phyloP scores from a whole-genome alignment of 2,888 invertebrate species.

The Acholoe squamosa region DNA sequence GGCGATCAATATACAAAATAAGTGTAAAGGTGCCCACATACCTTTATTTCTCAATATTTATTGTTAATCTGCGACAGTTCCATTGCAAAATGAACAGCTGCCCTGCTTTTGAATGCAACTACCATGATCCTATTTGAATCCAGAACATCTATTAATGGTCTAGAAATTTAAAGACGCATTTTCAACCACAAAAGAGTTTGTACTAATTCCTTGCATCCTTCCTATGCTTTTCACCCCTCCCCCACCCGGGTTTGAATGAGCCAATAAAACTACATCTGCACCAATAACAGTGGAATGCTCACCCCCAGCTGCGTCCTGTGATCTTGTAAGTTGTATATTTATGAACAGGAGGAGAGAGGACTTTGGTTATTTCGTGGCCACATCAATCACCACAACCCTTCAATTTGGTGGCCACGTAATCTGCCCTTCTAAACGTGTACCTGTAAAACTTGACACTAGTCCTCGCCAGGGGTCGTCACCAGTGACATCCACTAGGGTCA shows the following conservation, averaged over 20 bases:
- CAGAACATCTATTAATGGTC: too few species aligned
- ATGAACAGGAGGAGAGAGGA: not conserved
- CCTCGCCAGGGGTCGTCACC: constrained; percentile 27
- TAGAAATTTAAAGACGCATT: too few species aligned
- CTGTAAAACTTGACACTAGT: not conserved
- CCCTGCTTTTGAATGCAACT: too few species aligned
- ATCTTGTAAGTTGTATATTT: not conserved
- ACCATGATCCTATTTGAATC: too few species aligned
- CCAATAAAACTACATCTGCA: not conserved
- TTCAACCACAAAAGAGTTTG: too few species aligned
- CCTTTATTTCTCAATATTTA: too few species aligned
- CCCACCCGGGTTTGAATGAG: not conserved
- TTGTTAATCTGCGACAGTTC: too few species aligned
- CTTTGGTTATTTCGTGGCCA: not conserved
- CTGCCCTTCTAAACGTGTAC: not conserved
- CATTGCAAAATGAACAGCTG: too few species aligned
- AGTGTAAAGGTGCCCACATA: too few species aligned
- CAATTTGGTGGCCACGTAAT: constrained; percentile 31
- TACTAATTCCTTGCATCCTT: too few species aligned
- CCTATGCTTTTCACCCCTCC: too few species aligned
- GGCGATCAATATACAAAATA: too few species aligned
- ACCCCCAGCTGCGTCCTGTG: constrained; percentile 2
- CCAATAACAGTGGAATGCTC: not conserved
- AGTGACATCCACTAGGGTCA: not conserved
- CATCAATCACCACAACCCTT: constrained; percentile 21